Base-by-base conservation (phyloP, 2,797 vertebrate species). In the Pipistrellus pipistrellus region DNA sequence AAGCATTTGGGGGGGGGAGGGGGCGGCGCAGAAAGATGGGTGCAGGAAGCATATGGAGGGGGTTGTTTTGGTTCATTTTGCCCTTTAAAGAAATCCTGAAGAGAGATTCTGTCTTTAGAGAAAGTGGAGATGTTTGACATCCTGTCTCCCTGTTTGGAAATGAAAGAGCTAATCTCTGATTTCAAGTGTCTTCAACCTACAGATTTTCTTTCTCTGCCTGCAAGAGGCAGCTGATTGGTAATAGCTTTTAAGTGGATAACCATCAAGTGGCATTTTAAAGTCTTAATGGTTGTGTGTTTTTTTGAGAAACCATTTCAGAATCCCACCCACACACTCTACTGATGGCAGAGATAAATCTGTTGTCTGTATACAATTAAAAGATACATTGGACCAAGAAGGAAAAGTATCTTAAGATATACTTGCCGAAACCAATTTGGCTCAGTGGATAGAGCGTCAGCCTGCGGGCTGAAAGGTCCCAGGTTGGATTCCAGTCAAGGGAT, bases 181-280 rank as follows among this genome's bases (percentile, higher is more conserved):
- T 97, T 97, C 90, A 92, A 96, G 95, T 97, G 78, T 91, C 91
- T 97, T 97, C 41, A 88, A 53, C 91, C 94, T 94, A 91, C 66
- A 94, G 93, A 4, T 30, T 84, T 82, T 81, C 68, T 75, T 96
- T 95, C 12, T 98, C 83, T 86, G 95, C 94, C 95, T 96, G 72
- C 55, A 92, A 98, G 93, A 97, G 94, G 77, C 88, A 95, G 93
- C 85, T 98, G 96, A 97, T 98, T 98, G 35, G 90, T 97, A 96
- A 97, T 95, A 83, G 95, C 96, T 98, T 73, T 86, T 90, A 66
- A 86, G 44, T 81, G 82, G 38, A 73, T 90, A 69, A 90, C n/a
- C n/a, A 0, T 88, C 0, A 97, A 97, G 97, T 97, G 90, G 80
- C 80, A 96, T 98, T 98, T 97, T 97, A 96, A 97, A 68, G 76